Conservation (phyloP, 2,888 invertebrate species). For the Lepidochitona cinerea region DNA sequence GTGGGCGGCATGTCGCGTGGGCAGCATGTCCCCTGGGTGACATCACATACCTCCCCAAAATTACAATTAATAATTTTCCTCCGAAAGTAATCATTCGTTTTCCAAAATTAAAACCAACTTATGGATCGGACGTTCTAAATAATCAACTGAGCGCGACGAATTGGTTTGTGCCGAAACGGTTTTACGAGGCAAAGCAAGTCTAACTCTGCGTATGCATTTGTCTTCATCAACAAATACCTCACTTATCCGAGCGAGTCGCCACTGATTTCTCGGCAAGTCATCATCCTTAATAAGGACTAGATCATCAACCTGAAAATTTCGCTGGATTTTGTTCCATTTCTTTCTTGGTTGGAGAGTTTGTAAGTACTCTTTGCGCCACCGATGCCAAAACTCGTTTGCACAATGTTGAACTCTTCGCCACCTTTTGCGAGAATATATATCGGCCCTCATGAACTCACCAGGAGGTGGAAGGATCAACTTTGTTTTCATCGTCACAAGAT, state of each 20-base stretch:
- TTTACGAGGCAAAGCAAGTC: no score
- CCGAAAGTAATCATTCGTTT: neutral
- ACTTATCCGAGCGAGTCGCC: slow-evolving; percentile 22
- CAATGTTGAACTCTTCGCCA: no score
- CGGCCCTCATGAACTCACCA: slow-evolving; percentile 17
- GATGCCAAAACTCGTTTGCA: slow-evolving; percentile 39
- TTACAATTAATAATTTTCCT: neutral
- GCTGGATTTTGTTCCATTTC: slow-evolving; percentile 25
- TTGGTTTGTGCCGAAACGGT: no score
- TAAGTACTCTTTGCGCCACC: slow-evolving; percentile 36
- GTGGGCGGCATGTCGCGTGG: no score
- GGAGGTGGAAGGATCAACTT: slow-evolving; percentile 17
- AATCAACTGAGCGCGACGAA: neutral
- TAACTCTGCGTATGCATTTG: slow-evolving; percentile 22
- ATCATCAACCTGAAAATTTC: slow-evolving; percentile 31
- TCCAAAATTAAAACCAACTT: neutral
- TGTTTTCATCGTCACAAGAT: slow-evolving; percentile 21
- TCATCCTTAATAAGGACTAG: slow-evolving; percentile 36
- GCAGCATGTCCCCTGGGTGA: no score
- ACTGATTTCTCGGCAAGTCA: slow-evolving; percentile 25
- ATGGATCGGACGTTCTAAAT: neutral
- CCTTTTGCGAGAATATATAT: slow-evolving; percentile 22
- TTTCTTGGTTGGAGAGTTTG: slow-evolving; percentile 21
- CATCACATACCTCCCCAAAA: slow-evolving; percentile 1
- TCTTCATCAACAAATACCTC: neutral